phyloP scores from a whole-genome alignment of 2,888 invertebrate species.

The Odontocolon sp. region DNA sequence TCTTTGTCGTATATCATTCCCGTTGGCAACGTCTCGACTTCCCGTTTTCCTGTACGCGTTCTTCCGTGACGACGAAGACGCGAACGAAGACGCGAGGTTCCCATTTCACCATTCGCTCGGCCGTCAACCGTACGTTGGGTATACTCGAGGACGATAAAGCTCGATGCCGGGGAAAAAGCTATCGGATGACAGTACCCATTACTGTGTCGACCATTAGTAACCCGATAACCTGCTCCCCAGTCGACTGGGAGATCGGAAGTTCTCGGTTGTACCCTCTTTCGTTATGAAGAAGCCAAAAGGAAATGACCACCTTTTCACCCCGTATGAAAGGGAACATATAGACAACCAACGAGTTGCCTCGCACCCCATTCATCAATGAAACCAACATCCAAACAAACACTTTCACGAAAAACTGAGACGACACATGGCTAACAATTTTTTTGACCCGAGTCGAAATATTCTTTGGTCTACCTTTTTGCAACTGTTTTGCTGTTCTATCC shows the following conservation, averaged over 20 bases:
- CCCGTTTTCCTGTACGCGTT: slow-evolving; percentile 24
- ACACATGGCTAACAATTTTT: too few relatives aligned
- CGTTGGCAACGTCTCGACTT: slow-evolving; percentile 37
- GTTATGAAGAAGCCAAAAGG: slow-evolving; percentile 4
- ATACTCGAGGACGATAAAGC: slow-evolving; percentile 26
- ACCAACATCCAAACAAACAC: neutral
- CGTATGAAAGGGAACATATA: neutral
- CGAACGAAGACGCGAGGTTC: slow-evolving; percentile 20
- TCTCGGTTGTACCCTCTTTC: slow-evolving; percentile 1
- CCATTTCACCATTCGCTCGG: slow-evolving; percentile 40
- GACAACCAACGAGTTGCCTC: neutral
- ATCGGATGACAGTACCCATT: slow-evolving; percentile 72
- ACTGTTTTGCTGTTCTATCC: too few relatives aligned
- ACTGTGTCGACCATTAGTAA: slow-evolving; percentile 73
- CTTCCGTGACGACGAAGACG: slow-evolving; percentile 16
- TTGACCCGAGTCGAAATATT: too few relatives aligned
- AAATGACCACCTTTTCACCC: slow-evolving; percentile 33
- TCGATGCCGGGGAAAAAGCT: slow-evolving; percentile 59
- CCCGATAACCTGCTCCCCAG: slow-evolving; percentile 66
- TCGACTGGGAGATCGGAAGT: slow-evolving; percentile 6
- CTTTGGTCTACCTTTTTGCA: too few relatives aligned
- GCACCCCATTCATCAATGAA: neutral
- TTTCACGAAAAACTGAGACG: neutral
- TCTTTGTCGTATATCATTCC: slow-evolving; percentile 26
- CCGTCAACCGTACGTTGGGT: slow-evolving; percentile 23